Percentiles rank a stretch among this genome's conserved stretches.
These are phyloP conservation scores for Boloria selene DNA, from an alignment of 2,888 invertebrate species.

Conservation along the genomic window DNA sequence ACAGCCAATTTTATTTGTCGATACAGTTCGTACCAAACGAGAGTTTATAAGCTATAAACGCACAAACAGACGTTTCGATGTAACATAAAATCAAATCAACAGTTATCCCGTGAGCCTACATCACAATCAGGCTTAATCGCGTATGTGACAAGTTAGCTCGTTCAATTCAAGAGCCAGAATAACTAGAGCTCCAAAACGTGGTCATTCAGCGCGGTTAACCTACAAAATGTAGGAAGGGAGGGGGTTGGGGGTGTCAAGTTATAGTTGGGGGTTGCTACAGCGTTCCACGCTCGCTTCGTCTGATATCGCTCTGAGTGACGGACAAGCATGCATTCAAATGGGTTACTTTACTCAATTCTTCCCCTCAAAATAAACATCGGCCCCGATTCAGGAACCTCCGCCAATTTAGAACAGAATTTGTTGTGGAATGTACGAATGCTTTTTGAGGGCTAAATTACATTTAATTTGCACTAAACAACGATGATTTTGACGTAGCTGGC, in stretches of 20 bases:
- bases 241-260: conserved; percentile 42
- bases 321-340: conserved; percentile 89
- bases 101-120: conserved; percentile 81
- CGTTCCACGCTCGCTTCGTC: conserved; percentile 65
- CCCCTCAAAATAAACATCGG: conserved; percentile 72
- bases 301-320: conserved; percentile 87
- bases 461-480: conserved; percentile 80
- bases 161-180: conserved; percentile 48
- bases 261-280: conserved; percentile 57
- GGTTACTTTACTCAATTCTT: conserved; percentile 84
- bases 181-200: conserved; percentile 34
- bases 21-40: conserved; percentile 73
- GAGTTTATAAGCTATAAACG: conserved; percentile 80
- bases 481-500: conserved; percentile 60
- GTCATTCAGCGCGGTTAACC: conserved; percentile 5
- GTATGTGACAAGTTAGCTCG: conserved; percentile 80
- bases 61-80: conserved; percentile 79
- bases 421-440: conserved; percentile 78
- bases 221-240: conserved; percentile 6
- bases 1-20: conserved; percentile 75
- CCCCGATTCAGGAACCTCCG: conserved; percentile 63
- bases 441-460: conserved; percentile 79
- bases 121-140: conserved; percentile 82
- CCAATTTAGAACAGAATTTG: conserved; percentile 80
- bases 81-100: conserved; percentile 82